Conservation (phyloP, 2,113 vertebrate genomes). For the Gobio gobio region DNA sequence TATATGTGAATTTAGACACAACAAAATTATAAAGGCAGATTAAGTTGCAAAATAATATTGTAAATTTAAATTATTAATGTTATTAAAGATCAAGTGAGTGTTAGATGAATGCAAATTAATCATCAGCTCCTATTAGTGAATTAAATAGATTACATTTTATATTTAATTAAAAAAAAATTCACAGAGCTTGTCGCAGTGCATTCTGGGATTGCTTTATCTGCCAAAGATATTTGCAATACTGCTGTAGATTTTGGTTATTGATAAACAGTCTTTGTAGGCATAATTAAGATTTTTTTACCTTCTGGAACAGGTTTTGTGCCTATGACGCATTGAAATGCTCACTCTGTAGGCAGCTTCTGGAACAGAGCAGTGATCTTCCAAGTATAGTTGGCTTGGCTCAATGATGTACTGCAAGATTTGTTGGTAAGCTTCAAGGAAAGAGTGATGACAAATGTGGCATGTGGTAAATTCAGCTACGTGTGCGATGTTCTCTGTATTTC, state of each 20-base stretch:
- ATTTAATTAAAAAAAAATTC: background rate
- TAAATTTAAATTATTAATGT: too few species aligned
- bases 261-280: background rate
- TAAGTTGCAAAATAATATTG: too few species aligned
- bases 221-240: background rate
- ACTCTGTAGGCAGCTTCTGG: background rate
- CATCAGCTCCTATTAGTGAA: too few species aligned
- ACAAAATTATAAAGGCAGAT: too few species aligned
- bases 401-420: background rate
- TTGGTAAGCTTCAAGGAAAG: conserved; percentile 15
- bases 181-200: background rate
- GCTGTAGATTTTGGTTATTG: background rate
- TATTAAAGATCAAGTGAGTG: too few species aligned
- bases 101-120: too few species aligned
- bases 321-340: background rate
- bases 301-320: background rate
- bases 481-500: background rate
- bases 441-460: conserved; percentile 6
- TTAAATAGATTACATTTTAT: too few species aligned
- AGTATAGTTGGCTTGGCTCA: background rate
- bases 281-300: background rate
- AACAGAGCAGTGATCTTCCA: conserved; percentile 3
- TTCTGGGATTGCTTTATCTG: background rate
- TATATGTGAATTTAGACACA: too few species aligned
- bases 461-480: background rate